Conservation (phyloP, 1,140 invertebrate genomes). For the Phymorhynchus buccinoides region DNA sequence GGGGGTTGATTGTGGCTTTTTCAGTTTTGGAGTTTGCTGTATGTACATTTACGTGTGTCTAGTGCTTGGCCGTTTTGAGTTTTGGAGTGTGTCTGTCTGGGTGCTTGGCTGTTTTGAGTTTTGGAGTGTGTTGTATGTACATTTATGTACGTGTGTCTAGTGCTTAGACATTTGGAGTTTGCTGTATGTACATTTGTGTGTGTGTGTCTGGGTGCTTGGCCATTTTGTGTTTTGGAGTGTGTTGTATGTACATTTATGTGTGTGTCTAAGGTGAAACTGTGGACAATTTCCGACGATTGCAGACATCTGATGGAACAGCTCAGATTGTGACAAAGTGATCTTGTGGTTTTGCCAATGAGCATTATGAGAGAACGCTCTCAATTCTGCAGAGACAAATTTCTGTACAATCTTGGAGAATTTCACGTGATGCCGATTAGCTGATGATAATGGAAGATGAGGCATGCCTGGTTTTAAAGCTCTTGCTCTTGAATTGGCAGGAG, state of each 20-base stretch:
- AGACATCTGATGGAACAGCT: background rate
- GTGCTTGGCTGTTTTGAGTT: no score
- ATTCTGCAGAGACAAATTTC: background rate
- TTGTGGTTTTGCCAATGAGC: background rate
- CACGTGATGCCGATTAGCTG: slow-evolving; percentile 1
- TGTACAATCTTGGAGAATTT: background rate
- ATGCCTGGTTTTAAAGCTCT: background rate
- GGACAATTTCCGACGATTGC: background rate
- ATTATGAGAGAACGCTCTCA: no score
- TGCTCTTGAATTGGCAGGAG: background rate
- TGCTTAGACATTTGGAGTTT: no score
- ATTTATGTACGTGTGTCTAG: no score
- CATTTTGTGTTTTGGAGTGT: background rate
- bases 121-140: no score
- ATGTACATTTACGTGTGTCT: no score
- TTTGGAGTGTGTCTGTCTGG: no score
- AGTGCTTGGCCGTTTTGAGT: no score
- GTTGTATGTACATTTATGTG: background rate
- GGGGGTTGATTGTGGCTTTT: no score
- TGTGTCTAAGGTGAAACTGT: background rate
- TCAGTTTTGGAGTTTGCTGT: no score
- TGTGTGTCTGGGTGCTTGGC: no score
- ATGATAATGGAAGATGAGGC: background rate
- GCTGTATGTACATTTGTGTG: no score
- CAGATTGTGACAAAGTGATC: background rate